Conservation (phyloP, 2,113 vertebrate species). For the Potamarius usumacintae region DNA sequence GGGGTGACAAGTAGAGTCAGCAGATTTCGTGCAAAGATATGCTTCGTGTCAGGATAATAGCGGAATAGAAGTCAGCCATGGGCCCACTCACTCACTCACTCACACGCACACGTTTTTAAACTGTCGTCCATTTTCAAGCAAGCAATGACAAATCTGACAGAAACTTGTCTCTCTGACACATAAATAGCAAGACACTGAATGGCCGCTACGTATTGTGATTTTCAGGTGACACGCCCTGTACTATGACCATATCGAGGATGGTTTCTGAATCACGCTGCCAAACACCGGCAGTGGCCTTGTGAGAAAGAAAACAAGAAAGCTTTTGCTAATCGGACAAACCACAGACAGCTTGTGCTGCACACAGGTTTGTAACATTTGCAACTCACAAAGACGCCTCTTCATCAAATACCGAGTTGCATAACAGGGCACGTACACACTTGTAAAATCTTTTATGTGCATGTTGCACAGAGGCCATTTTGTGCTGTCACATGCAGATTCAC, state of each 20-base stretch:
- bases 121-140: neutral
- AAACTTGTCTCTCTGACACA: slow-evolving; percentile 12
- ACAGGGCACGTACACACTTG: slow-evolving; percentile 12
- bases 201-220: neutral
- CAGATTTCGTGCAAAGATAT: slow-evolving; percentile 47
- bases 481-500: slow-evolving; percentile 40
- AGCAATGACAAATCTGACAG: slow-evolving; percentile 9
- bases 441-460: slow-evolving; percentile 3
- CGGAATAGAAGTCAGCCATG: slow-evolving; percentile 6
- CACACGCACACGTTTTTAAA: neutral
- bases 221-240: neutral
- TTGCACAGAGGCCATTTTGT: slow-evolving; percentile 42
- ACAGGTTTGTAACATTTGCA: slow-evolving; percentile 33
- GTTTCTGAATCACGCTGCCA: slow-evolving; percentile 9
- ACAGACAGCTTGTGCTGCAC: slow-evolving; percentile 40
- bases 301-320: slow-evolving; percentile 26
- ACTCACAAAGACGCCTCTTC: slow-evolving; percentile 25
- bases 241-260: neutral
- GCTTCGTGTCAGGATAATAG: slow-evolving; percentile 34
- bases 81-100: neutral
- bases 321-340: slow-evolving; percentile 51
- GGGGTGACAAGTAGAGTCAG: slow-evolving; percentile 39
- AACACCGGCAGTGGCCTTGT: slow-evolving; percentile 30
- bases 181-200: neutral
- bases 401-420: slow-evolving; percentile 38